A percentile compares a stretch with the other conserved stretches of the same genome.
These are phyloP conservation scores for Alloplasta piceator DNA, from an alignment of 2,888 invertebrate species.

Conservation along the genomic window DNA sequence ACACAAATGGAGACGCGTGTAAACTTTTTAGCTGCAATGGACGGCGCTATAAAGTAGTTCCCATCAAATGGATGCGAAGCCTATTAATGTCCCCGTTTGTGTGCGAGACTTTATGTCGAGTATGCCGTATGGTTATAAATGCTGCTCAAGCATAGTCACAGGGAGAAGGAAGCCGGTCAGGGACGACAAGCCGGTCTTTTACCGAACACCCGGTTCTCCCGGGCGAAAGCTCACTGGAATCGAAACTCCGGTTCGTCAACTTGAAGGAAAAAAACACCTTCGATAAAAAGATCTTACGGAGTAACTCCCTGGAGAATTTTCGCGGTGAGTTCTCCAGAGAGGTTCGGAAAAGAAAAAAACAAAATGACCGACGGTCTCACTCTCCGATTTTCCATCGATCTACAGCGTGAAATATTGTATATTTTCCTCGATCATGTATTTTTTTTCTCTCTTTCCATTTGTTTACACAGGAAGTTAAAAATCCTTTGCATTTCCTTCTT, in stretches of 20 bases:
- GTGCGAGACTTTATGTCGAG: slow-evolving; percentile 32
- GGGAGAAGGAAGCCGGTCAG: slow-evolving; percentile 66
- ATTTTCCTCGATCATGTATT: neutral
- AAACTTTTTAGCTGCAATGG: neutral
- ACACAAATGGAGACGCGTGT: slow-evolving; percentile 27
- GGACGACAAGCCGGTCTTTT: slow-evolving; percentile 61
- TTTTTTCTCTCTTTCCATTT: neutral
- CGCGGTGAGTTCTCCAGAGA: slow-evolving; percentile 1
- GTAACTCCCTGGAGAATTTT: neutral
- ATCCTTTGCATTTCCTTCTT: slow-evolving; percentile 45
- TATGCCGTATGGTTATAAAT: slow-evolving; percentile 8
- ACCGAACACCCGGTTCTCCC: slow-evolving; percentile 59
- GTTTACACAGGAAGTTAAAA: slow-evolving; percentile 4
- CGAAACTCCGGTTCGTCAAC: slow-evolving; percentile 41
- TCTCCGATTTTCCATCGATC: slow-evolving; percentile 32
- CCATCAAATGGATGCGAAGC: neutral
- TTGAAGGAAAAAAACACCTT: slow-evolving; percentile 6
- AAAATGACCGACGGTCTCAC: slow-evolving; percentile 40
- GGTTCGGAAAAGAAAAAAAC: slow-evolving; percentile 15
- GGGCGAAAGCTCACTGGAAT: slow-evolving; percentile 64
- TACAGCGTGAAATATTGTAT: neutral
- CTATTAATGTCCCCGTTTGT: neutral
- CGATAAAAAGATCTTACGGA: neutral
- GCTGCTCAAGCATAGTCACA: slow-evolving; percentile 23
- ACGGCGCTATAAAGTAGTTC: neutral